Evolutionary conservation across 2,797 vertebrate species (phyloP), one percentile per base, ranked within the genome.

Genomic region (Etheostoma nigrum): DNA sequence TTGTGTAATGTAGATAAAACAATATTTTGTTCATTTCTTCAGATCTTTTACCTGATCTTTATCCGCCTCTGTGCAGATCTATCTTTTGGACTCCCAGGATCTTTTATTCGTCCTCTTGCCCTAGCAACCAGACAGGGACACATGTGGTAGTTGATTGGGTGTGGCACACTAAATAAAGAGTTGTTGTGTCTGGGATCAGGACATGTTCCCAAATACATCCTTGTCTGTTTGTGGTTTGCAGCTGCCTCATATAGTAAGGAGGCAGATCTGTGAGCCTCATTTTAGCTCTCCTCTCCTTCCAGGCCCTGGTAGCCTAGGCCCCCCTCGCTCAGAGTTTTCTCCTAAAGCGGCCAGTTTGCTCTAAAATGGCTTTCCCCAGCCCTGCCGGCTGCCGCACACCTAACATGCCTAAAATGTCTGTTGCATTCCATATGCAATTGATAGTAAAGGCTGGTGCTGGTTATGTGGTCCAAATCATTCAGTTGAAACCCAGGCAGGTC

Each of bases 131-230:
- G 85, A 64, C 87, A 40, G 82, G 58, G 86, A 81, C 76, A 57
- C 75, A 67, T n/a, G 87, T 86, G 81, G 82, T 86, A 86, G 85
- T 92, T 91, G 88, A 86, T 83, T 82, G 91, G 92, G 92, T 86
- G 93, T 89, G 91, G 84, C 76, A 76, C 78, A 61, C 88, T 90
- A 87, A 91, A 88, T 92, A 92, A 90, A 92, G 88, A 84, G 71
- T 90, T 91, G 92, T 92, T 93, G 90, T 93, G 92, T 92, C 91
- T 93, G 88, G 86, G 83, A 85, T 88, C 69, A 70, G 76, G 82
- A 74, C 84, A 73, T 89, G 74, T 89, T 90, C 86, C 90, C 86
- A 85, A 92, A 92, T 88, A 89, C 86, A 90, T 88, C 83, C 87
- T 88, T 84, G 90, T 89, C 88, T 92, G 90, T 89, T 83, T 92